A percentile compares a stretch with the other conserved stretches of the same genome.
Evolutionary conservation across 2,113 vertebrate genomes (phyloP).

Genomic region (Mormyrus lacerda): DNA sequence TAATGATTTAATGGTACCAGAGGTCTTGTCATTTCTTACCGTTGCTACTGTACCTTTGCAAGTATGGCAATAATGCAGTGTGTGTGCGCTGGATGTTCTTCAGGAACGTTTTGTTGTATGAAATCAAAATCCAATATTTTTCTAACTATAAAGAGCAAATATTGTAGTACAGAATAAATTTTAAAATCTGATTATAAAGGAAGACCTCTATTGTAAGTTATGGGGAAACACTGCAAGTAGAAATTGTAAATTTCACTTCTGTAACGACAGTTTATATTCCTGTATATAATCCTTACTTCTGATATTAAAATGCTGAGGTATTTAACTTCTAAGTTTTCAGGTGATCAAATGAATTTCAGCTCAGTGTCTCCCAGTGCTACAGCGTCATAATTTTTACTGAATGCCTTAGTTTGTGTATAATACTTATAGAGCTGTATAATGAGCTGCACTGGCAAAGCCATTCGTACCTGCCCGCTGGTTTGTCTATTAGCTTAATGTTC

Average conservation of each 20-base stretch:
- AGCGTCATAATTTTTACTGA: not conserved
- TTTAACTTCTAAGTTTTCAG: no score
- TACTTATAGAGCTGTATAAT: not conserved
- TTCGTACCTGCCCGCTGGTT: no score
- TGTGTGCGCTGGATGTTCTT: slow-evolving; percentile 34
- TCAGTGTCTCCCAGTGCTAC: not conserved
- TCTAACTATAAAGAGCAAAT: slow-evolving; percentile 55
- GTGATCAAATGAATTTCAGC: no score
- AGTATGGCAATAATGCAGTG: slow-evolving; percentile 54
- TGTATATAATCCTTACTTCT: slow-evolving; percentile 44
- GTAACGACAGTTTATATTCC: slow-evolving; percentile 58
- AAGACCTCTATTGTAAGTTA: slow-evolving; percentile 48
- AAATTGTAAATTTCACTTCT: slow-evolving; percentile 53
- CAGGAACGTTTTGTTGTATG: slow-evolving; percentile 43
- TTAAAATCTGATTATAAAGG: slow-evolving; percentile 31
- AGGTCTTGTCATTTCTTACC: slow-evolving; percentile 28
- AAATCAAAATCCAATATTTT: slow-evolving; percentile 44
- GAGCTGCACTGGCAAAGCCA: not conserved
- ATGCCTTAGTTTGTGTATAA: not conserved
- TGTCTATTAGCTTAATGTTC: no score
- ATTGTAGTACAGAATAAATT: slow-evolving; percentile 43
- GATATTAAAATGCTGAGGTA: no score
- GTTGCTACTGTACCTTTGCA: slow-evolving; percentile 38
- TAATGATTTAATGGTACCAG: slow-evolving; percentile 40
- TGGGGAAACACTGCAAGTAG: slow-evolving; percentile 42